phyloP scores from a whole-genome alignment of 53 echinoderm and acorn worm genomes.

The Holothuria scabra region DNA sequence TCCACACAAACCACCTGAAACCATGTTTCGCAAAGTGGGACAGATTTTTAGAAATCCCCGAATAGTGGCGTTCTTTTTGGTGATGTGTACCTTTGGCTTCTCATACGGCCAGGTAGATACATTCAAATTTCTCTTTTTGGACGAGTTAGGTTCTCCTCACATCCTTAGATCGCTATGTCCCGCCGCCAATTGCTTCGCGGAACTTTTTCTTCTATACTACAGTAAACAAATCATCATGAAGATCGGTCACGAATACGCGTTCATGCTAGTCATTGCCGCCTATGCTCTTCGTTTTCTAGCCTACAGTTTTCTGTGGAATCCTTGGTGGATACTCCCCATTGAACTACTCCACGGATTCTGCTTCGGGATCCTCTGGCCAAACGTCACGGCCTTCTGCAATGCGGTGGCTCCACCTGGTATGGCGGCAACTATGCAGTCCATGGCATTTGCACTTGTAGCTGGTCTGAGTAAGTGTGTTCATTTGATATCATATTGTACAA shows the following conservation, averaged over 20 bases:
- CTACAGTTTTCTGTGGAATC: slow-evolving; percentile 77
- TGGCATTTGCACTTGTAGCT: slow-evolving; percentile 51
- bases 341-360: slow-evolving; percentile 91
- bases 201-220: slow-evolving; percentile 56
- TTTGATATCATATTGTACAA: too few species aligned
- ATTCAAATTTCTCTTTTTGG: slow-evolving; percentile 58
- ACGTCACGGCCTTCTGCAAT: slow-evolving; percentile 78
- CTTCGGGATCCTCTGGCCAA: slow-evolving; percentile 85
- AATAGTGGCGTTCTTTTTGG: slow-evolving; percentile 64
- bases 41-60: slow-evolving; percentile 59
- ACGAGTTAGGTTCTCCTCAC: slow-evolving; percentile 55
- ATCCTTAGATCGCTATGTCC: slow-evolving; percentile 52
- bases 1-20: slow-evolving; percentile 58
- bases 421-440: slow-evolving; percentile 82
- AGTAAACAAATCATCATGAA: slow-evolving; percentile 53
- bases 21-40: slow-evolving; percentile 56
- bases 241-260: slow-evolving; percentile 55
- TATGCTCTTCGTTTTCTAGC: slow-evolving; percentile 80
- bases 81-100: slow-evolving; percentile 58
- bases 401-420: slow-evolving; percentile 86
- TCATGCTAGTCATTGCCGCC: slow-evolving; percentile 60
- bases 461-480: slow-evolving; percentile 53
- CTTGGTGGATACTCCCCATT: slow-evolving; percentile 80
- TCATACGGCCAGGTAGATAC: slow-evolving; percentile 59
- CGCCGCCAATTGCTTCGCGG: slow-evolving; percentile 55